Conservation (phyloP, 2,113 vertebrate genomes). For the Dicentrarchus labrax region DNA sequence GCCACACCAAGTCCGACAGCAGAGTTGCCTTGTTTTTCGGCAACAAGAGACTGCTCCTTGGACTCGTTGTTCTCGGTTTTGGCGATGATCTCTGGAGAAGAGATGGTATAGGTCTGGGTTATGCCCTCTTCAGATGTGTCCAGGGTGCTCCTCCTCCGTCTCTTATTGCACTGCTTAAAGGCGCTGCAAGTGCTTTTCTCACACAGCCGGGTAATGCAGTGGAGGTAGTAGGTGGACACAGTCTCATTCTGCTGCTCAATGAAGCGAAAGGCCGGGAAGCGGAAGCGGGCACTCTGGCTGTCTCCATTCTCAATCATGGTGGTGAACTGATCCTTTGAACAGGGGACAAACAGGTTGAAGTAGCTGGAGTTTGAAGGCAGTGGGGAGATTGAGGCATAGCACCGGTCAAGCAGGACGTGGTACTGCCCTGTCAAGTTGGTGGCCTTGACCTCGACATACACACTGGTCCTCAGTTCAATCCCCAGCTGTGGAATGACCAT, state of each 20-base stretch:
- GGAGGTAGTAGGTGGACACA: slow-evolving; percentile 84
- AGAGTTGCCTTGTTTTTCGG: slow-evolving; percentile 17
- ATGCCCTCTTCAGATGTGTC: slow-evolving; percentile 22
- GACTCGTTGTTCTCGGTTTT: slow-evolving; percentile 52
- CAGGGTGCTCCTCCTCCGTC: slow-evolving; percentile 48
- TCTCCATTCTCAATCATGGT: slow-evolving; percentile 79
- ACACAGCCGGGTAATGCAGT: slow-evolving; percentile 82
- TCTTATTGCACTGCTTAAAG: slow-evolving; percentile 78
- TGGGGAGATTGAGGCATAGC: slow-evolving; percentile 81
- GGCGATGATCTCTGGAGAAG: slow-evolving; percentile 78
- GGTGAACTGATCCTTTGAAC: slow-evolving; percentile 73
- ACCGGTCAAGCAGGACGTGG: slow-evolving; percentile 83
- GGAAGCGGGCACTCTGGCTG: slow-evolving; percentile 80
- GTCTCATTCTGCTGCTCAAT: slow-evolving; percentile 82
- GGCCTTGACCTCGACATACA: slow-evolving; percentile 84
- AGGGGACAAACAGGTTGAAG: slow-evolving; percentile 84
- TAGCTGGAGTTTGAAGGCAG: slow-evolving; percentile 74
- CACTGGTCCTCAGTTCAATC: slow-evolving; percentile 76
- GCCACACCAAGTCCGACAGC: slow-evolving; percentile 71
- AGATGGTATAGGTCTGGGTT: slow-evolving; percentile 70
- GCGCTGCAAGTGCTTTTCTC: slow-evolving; percentile 77
- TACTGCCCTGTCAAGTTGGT: slow-evolving; percentile 84
- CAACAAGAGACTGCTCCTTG: slow-evolving; percentile 25
- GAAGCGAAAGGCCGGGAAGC: slow-evolving; percentile 85
- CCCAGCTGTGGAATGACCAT: slow-evolving; percentile 73